Evolutionary conservation across 2,797 vertebrate species (phyloP), one percentile per base, ranked within the genome.

Genomic region (Schizopygopsis malacanthus): DNA sequence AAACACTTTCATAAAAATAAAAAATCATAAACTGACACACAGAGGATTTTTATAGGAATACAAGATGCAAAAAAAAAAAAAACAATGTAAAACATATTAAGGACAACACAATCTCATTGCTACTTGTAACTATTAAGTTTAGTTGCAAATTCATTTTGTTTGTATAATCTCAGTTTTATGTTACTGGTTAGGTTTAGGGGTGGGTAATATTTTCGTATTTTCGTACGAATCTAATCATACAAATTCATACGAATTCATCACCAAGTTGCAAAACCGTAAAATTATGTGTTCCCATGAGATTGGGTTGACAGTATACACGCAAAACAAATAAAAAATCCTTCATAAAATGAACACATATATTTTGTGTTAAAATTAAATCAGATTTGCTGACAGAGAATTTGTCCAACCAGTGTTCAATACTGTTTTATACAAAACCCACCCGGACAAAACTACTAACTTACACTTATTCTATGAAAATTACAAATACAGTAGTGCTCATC

Each of bases 401-500:
- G n/a, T 47, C 45, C 7, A 22, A 67, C 45, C 45, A 67, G 43
- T 65, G 56, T 75, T 20, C 18, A 63, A 10, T 63, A 18, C 12
- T 37, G 41, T 22, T 76, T 76, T 41, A n/a, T 52, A 83, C n/a
- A 83, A 52, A 76, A 67, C 50, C 28, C 54, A 65, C 43, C 18
- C 37, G 8, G 33, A 63, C 20, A 63, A 83, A 63, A 63, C 3
- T 65, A 54, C 45, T 67, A 77, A 79, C 77, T 45, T 18, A 69
- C 43, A 77, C 33, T 65, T 15, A 25, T 39, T 76, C 71, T 54
- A 52, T 67, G 20, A 76, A 84, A 79, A 79, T 79, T 43, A 47
- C 75, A 85, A 79, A 85, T 71, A 59, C 25, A 54, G 65, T 54
- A 54, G 45, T 78, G 83, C 50, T 85, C 25, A 25, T 84, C 59